Base-by-base conservation (phyloP, 2,113 vertebrate species). In the Corythornis vintsioides region DNA sequence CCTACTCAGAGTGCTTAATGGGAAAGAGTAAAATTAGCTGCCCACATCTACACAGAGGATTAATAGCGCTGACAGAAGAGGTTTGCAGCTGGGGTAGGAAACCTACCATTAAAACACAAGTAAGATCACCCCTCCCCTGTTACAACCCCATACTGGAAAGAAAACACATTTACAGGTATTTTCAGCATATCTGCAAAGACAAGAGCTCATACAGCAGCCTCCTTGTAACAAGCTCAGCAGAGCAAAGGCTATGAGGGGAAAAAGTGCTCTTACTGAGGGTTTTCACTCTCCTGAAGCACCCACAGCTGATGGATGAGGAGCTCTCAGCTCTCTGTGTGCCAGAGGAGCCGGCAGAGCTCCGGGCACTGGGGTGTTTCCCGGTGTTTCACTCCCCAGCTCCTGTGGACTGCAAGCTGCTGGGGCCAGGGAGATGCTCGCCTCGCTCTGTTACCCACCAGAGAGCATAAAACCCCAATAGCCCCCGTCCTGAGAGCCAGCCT, bases 21-120 rank as follows among this genome's bases (percentile, higher is more conserved):
- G 85, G 33, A 38, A 90, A 87, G 74, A 92, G 91, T 59, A 74
- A 85, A 94, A 95, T 13, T 59, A 93, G 85, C 7, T 95, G 69
- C 77, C 77, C 59, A 3, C 6, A 4, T 63, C 81, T 45, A 83
- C 85, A 83, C 9, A 20, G 4, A 67, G 81, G 93, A 69, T 7
- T 14, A 85, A 93, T 6, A 81, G 70, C 65, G 25, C 47, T 83
- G 93, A 74, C 47, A 91, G 59, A 20, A 64, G 38, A 71, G 40
- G 63, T 63, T 84, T n/a, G 31, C 19, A 77, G 70, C 19, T 19
- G 45, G 25, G 63, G 20, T 2, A 70, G 10, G 28, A 91, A 83
- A 35, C 2, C 60, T 67, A 31, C 25, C 17, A 4, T 3, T 1
- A 21, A 19, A 25, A 52, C 25, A 8, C 5, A 83, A 45, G 38